Base-by-base conservation (phyloP, 1,140 invertebrate species). In the Caerostris extrusa region DNA sequence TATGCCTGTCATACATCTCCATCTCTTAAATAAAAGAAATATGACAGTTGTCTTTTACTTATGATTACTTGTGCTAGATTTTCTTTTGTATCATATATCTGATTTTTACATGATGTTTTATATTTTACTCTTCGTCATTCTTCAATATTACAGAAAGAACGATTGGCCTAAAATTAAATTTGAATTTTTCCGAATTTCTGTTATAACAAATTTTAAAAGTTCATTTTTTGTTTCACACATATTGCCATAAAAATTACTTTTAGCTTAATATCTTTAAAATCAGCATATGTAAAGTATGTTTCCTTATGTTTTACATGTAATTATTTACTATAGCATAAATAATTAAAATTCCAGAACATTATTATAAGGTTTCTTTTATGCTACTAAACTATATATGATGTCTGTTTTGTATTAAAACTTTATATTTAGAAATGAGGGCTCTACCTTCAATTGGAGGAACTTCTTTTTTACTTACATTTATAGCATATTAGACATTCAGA, bases 51-150 rank as follows among this genome's bases (percentile, higher is more conserved):
- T 71, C 19, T 53, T 77, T 67, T 69, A 55, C 67, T 81, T 50
- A 50, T 57, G 12, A 58, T 91, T 60, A 82, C 58, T 77, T 91
- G 77, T 77, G 69, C 50, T 81, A 91, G 90, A 91, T 82, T 91
- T 81, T 60, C 34, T 81, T 91, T 77, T 77, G 64, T 34, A 77
- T 58, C 69, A 60, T 58, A 34, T 60, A 71, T 82, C 90, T 81
- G 58, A 61, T 60, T 91, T 91, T 81, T 91, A 81, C 55, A 50
- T 55, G 17, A 82, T 60, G 69, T 91, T 60, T 81, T 82, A 60
- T 91, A 81, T 91, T 82, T 81, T 81, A 53, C 61, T 53, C 50
- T 56, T 50, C 61, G 53, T 91, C 53, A 81, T 91, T 81, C 34
- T 55, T 91, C 69, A 7, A 91, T 57, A 64, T 53, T 53, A 64